Percentiles rank a stretch among this genome's conserved stretches.
Conservation (phyloP, 2,888 invertebrate species). For the Hypomecis punctinalis region DNA sequence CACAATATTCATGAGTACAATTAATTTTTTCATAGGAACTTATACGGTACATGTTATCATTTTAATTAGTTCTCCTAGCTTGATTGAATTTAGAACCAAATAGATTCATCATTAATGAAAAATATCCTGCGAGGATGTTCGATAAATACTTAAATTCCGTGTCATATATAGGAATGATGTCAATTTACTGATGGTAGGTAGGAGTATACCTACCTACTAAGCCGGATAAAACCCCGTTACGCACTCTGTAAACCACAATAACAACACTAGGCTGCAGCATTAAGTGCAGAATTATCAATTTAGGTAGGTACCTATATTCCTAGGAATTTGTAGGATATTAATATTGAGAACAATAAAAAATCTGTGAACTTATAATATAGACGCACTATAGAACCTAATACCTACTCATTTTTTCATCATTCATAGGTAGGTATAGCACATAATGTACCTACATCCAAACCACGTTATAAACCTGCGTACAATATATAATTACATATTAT, state of each 20-base stretch:
- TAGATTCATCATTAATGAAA: background rate
- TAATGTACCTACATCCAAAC: too few relatives aligned
- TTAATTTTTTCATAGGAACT: background rate
- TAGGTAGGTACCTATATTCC: too few relatives aligned
- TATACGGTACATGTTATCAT: background rate
- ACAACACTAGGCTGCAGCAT: background rate
- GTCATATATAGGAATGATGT: conserved; percentile 4
- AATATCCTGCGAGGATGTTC: background rate
- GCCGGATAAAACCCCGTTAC: background rate
- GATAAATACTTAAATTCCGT: background rate
- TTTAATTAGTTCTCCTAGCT: background rate
- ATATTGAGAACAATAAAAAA: too few relatives aligned
- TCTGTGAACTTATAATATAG: too few relatives aligned
- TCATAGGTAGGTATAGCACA: too few relatives aligned
- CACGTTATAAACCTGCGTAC: too few relatives aligned
- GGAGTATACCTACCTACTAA: background rate
- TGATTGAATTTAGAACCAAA: background rate
- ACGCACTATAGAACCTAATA: too few relatives aligned
- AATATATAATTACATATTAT: too few relatives aligned
- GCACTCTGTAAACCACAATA: background rate
- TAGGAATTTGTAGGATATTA: too few relatives aligned
- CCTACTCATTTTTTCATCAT: too few relatives aligned
- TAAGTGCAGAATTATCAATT: too few relatives aligned
- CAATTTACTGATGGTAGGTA: background rate
- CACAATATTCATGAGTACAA: background rate